A percentile compares a stretch with the other conserved stretches of the same genome.
These are phyloP conservation scores for Brachymystax lenok DNA, from an alignment of 2,797 vertebrate genomes.

Conservation along the genomic window DNA sequence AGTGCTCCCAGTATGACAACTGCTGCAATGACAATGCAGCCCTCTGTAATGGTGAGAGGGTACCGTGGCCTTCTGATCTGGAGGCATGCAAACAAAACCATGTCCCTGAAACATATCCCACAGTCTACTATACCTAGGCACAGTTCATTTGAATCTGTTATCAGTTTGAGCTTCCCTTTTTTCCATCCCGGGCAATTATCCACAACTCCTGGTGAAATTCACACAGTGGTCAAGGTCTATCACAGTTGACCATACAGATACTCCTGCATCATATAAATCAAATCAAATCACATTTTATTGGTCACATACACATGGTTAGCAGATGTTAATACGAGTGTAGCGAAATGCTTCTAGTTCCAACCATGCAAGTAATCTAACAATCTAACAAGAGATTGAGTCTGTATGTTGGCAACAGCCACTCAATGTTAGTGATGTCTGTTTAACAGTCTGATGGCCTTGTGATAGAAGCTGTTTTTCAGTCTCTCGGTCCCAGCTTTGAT, in stretches of 20 bases:
- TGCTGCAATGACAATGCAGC: constrained; percentile 64
- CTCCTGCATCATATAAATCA: neutral
- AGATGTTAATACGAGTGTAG: too few relatives aligned
- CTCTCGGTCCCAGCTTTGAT: too few relatives aligned
- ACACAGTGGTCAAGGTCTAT: constrained; percentile 31
- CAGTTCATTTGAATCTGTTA: constrained; percentile 2
- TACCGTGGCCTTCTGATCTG: neutral
- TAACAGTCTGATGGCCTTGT: too few relatives aligned
- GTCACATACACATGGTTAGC: too few relatives aligned
- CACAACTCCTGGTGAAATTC: constrained; percentile 52
- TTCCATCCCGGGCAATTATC: neutral
- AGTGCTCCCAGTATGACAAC: constrained; percentile 57
- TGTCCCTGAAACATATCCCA: neutral
- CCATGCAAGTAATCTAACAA: too few relatives aligned
- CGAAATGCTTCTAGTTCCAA: too few relatives aligned
- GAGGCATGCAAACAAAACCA: neutral
- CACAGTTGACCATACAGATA: neutral
- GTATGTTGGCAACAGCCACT: too few relatives aligned
- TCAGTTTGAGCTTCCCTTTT: constrained; percentile 14
- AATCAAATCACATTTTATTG: too few relatives aligned
- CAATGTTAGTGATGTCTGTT: too few relatives aligned
- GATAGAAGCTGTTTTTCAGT: too few relatives aligned
- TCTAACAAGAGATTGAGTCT: too few relatives aligned
- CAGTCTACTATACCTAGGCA: neutral
- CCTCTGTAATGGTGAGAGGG: constrained; percentile 49